Evolutionary conservation across 2,797 vertebrate species (phyloP), one percentile per base, ranked within the genome.

Genomic region (Gymnopithys bicolor): DNA sequence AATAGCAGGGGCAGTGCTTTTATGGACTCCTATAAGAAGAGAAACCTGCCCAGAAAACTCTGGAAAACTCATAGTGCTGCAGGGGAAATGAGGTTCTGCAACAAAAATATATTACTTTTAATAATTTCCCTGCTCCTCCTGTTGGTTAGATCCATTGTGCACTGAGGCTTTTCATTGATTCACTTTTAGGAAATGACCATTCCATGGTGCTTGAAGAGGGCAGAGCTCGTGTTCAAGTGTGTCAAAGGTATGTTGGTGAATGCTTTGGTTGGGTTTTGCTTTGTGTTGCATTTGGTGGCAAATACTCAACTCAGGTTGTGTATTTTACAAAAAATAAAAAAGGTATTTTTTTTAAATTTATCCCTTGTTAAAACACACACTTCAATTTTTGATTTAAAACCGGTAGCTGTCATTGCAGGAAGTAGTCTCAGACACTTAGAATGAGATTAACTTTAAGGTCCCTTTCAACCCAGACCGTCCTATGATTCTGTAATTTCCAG

Each of bases 181-280:
- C n/a, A 10, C 94, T 95, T 97, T 82, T 94, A 98, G 98, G 98
- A 98, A 97, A 98, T 98, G 98, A 98, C 98, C 59, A 98, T 98
- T 94, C 98, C 98, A 1, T 98, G 98, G 98, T 98, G 98, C 86
- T 96, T 98, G 91, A 98, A 97, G 96, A 98, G 98, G 91, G 98
- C 98, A 13, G 98, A 98, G 68, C 98, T 98, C 10, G 98, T 98
- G n/a, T 99, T 99, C 97, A 99, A 99, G 97, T 99, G 99, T 35
- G 98, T 99, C 77, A 99, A 99, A 99, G 99, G 99, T 96, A 90
- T 0, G 30, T 98, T 93, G 97, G 93, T 56, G 46, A 59, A 51
- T 10, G 35, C 45, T 86, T 46, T 63, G 32, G 8, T 13, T 82
- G 10, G 27, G 28, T 0, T 4, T 39, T 48, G n/a, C 32, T 52